Conservation (phyloP, 2,888 invertebrate genomes). For the Ashinkailepas kermadecensis region DNA sequence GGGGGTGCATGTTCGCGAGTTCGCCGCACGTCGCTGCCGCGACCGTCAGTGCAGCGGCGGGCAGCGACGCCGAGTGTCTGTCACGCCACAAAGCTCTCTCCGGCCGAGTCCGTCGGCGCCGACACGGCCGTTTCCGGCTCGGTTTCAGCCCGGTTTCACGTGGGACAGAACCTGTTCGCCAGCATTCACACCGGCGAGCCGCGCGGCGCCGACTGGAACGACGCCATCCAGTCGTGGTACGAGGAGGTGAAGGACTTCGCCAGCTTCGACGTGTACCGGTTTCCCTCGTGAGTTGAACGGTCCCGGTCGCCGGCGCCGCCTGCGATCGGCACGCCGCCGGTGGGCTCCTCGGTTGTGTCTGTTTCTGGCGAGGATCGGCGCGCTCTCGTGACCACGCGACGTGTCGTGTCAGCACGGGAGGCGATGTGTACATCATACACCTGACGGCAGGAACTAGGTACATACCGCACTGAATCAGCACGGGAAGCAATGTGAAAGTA, state of each 20-base stretch:
- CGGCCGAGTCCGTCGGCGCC: not conserved
- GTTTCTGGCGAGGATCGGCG: not conserved
- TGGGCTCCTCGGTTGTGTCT: not conserved
- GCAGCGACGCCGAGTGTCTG: not conserved
- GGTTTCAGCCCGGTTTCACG: conserved; percentile 32
- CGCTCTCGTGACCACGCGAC: not conserved
- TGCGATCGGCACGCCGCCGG: not conserved
- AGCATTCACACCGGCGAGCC: conserved; percentile 37
- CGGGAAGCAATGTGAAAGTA: too few species aligned
- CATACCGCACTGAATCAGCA: too few species aligned
- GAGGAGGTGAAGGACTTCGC: conserved; percentile 38
- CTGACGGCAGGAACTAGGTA: too few species aligned
- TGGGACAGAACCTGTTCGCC: conserved; percentile 37
- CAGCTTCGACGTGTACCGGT: conserved; percentile 35
- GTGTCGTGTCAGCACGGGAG: too few species aligned
- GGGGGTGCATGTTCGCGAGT: not conserved
- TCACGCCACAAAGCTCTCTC: not conserved
- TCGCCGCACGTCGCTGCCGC: not conserved
- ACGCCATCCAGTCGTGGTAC: conserved; percentile 38
- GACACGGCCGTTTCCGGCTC: not conserved
- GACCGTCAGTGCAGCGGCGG: not conserved
- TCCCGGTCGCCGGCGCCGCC: not conserved
- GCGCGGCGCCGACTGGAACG: conserved; percentile 37
- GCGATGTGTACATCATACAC: too few species aligned
- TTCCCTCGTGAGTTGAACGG: conserved; percentile 24